Conservation (phyloP, 2,888 invertebrate genomes). For the Hirtodrosophila histrioides region DNA sequence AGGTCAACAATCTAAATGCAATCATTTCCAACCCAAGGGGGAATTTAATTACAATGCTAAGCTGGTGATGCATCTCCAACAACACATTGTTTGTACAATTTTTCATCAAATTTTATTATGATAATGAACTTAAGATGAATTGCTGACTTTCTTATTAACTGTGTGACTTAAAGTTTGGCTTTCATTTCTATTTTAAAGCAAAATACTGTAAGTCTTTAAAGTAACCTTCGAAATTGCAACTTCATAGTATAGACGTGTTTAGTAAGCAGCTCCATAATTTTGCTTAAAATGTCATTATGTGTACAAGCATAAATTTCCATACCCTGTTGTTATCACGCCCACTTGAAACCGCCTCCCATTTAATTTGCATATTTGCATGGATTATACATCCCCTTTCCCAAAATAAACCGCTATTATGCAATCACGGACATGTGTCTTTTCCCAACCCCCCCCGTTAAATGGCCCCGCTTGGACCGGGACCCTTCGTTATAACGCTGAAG, state of each 20-base stretch:
- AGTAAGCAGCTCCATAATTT: conserved; percentile 9
- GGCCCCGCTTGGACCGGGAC: neutral
- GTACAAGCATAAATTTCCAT: conserved; percentile 31
- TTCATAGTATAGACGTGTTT: conserved; percentile 11
- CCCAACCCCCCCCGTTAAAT: neutral
- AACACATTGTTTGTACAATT: too few relatives aligned
- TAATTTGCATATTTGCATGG: conserved; percentile 53
- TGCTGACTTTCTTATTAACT: too few relatives aligned
- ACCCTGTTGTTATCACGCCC: conserved; percentile 11
- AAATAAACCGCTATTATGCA: conserved; percentile 41
- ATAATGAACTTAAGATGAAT: too few relatives aligned
- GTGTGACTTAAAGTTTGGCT: too few relatives aligned
- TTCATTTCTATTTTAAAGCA: too few relatives aligned
- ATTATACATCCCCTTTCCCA: conserved; percentile 26
- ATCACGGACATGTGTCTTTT: conserved; percentile 33
- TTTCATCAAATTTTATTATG: too few relatives aligned
- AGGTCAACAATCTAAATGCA: too few relatives aligned
- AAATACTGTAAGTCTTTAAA: neutral
- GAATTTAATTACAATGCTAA: too few relatives aligned
- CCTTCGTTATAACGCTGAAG: conserved; percentile 8
- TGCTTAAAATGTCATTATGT: conserved; percentile 23
- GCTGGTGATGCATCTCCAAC: too few relatives aligned
- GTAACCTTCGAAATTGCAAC: conserved; percentile 10
- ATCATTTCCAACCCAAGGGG: too few relatives aligned
- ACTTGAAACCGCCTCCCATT: conserved; percentile 17